Evolutionary conservation across 2,797 vertebrate species (phyloP).

Genomic region (Typhlichthys subterraneus): DNA sequence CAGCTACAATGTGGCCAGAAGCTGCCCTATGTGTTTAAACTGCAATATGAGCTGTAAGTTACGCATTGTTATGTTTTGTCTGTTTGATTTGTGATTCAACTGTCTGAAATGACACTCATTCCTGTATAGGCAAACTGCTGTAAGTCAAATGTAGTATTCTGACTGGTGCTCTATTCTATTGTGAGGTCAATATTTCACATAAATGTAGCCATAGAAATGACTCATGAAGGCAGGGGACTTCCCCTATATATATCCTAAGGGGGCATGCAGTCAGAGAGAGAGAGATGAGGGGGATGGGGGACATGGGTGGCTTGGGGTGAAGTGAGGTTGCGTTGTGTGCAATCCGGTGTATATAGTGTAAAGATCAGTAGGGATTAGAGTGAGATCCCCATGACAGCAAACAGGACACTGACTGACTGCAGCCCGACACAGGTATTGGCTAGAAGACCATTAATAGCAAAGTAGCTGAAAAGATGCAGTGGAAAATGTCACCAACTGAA

Average conservation of each 20-base stretch:
- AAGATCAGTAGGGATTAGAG: too few species aligned
- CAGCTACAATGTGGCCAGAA: background rate
- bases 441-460: slow-evolving; percentile 15
- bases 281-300: slow-evolving; percentile 11
- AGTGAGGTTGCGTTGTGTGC: too few species aligned
- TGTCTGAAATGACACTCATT: slow-evolving; percentile 2
- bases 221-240: slow-evolving; percentile 42
- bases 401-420: too few species aligned
- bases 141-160: background rate
- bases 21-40: slow-evolving; percentile 17
- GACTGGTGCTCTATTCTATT: slow-evolving; percentile 29
- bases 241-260: slow-evolving; percentile 36
- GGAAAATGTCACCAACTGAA: slow-evolving; percentile 54
- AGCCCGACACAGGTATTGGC: background rate
- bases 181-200: slow-evolving; percentile 28
- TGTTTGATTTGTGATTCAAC: background rate
- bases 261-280: slow-evolving; percentile 67
- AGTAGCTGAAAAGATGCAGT: slow-evolving; percentile 36
- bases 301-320: slow-evolving; percentile 19
- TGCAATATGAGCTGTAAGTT: slow-evolving; percentile 61
- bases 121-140: background rate
- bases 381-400: too few species aligned
- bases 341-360: too few species aligned
- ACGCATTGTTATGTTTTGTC: slow-evolving; percentile 1
- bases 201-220: slow-evolving; percentile 20